Conservation (phyloP, 2,888 invertebrate species). For the Sphaerophoria rueppellii region DNA sequence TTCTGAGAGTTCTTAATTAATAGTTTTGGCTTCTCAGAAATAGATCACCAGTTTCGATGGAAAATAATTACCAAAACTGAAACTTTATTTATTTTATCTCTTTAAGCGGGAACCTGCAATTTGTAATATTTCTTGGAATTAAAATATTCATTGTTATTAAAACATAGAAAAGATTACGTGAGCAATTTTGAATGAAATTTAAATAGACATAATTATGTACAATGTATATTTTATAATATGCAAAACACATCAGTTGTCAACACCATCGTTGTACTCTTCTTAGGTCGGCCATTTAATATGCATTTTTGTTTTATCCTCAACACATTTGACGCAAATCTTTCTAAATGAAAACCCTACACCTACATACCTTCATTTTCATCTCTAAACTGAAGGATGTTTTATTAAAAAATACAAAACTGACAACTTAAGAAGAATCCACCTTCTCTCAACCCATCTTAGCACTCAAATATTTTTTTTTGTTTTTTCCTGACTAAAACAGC, state of each 20-base stretch:
- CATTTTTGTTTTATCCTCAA: neutral
- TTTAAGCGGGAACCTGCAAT: too few relatives aligned
- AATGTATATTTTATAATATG: neutral
- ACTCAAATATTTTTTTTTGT: neutral
- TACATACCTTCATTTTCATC: neutral
- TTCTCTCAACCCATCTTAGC: neutral
- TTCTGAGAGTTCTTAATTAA: too few relatives aligned
- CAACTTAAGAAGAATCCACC: constrained; percentile 1
- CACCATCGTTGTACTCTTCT: neutral
- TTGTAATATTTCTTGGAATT: too few relatives aligned
- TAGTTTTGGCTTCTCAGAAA: too few relatives aligned
- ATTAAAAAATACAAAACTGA: constrained; percentile 24
- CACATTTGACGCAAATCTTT: constrained; percentile 5
- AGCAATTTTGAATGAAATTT: too few relatives aligned
- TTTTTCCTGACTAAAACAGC: neutral
- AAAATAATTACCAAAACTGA: too few relatives aligned
- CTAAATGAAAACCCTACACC: constrained; percentile 17
- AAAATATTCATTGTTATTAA: too few relatives aligned
- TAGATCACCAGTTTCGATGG: too few relatives aligned
- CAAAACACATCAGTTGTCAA: neutral
- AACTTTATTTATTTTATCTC: too few relatives aligned
- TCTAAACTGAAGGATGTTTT: constrained; percentile 21
- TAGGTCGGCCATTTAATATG: neutral
- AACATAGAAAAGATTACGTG: too few relatives aligned
- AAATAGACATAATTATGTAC: too few relatives aligned